phyloP scores from a whole-genome alignment of 2,113 vertebrate species.

The Propithecus coquereli region DNA sequence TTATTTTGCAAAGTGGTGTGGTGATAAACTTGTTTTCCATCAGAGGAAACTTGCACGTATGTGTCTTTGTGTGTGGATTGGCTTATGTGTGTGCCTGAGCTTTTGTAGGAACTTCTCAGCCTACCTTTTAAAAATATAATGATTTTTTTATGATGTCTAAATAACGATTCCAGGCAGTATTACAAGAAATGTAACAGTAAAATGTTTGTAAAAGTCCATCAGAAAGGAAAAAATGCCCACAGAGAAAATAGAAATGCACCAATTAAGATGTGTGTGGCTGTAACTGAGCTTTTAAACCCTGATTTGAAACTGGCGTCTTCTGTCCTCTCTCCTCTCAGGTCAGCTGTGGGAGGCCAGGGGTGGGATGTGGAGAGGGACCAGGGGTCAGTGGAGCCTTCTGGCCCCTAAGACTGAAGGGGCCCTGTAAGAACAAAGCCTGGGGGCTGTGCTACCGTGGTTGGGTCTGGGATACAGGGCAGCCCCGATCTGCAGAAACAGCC shows the following conservation, averaged over 20 bases:
- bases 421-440: background rate
- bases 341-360: background rate
- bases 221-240: constrained; percentile 28
- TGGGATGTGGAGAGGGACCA: accelerated
- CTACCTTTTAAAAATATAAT: constrained; percentile 58
- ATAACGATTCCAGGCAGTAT: constrained; percentile 66
- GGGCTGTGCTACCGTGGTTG: background rate
- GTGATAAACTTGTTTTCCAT: constrained; percentile 30
- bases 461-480: background rate
- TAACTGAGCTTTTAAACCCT: constrained; percentile 20
- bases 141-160: constrained; percentile 70
- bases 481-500: background rate
- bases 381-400: too few relatives aligned
- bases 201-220: constrained; percentile 50
- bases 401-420: background rate
- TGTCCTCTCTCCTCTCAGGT: background rate
- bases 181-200: constrained; percentile 57
- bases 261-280: background rate
- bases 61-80: background rate
- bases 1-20: constrained; percentile 42
- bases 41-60: background rate
- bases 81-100: background rate
- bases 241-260: constrained; percentile 47
- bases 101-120: constrained; percentile 17
- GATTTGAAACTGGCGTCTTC: background rate